Evolutionary conservation across 2,797 vertebrate species (phyloP).

Genomic region (Poeciliopsis presidionis): DNA sequence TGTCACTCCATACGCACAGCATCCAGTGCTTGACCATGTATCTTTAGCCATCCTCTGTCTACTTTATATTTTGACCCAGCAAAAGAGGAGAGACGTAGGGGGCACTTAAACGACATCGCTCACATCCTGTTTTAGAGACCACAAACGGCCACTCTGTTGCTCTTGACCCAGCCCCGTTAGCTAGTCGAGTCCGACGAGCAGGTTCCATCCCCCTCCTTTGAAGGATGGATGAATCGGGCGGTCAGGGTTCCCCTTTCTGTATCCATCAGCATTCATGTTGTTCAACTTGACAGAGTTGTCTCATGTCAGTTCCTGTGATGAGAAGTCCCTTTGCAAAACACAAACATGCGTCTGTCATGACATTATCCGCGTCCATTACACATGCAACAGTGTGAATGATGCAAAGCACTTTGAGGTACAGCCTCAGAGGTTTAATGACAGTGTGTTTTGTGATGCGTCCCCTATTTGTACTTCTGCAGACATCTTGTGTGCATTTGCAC

Average conservation of each 20-base stretch:
- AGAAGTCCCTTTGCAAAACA: constrained; percentile 11
- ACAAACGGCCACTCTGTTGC: constrained; percentile 21
- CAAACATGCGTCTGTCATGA: constrained; percentile 14
- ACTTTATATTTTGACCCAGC: constrained; percentile 47
- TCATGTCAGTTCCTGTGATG: constrained; percentile 25
- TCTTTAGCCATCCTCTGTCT: constrained; percentile 29
- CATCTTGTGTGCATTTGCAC: constrained; percentile 21
- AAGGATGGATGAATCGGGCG: not conserved
- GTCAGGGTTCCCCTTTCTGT: constrained; percentile 45
- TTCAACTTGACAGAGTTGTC: constrained; percentile 41
- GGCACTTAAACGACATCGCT: constrained; percentile 50
- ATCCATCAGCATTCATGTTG: constrained; percentile 47
- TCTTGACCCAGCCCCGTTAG: constrained; percentile 45
- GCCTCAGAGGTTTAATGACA: constrained; percentile 15
- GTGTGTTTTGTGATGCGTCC: constrained; percentile 10
- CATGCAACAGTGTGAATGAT: constrained; percentile 57
- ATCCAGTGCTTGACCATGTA: constrained; percentile 33
- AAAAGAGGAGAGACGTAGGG: constrained; percentile 11
- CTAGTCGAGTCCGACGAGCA: constrained; percentile 32
- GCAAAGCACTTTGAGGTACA: constrained; percentile 31
- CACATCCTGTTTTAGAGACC: constrained; percentile 40
- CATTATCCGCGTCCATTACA: constrained; percentile 43
- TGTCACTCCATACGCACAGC: constrained; percentile 8
- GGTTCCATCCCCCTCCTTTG: not conserved
- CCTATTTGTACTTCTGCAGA: constrained; percentile 13